Conservation (phyloP, 2,888 invertebrate genomes). For the Sipunculus nudus region DNA sequence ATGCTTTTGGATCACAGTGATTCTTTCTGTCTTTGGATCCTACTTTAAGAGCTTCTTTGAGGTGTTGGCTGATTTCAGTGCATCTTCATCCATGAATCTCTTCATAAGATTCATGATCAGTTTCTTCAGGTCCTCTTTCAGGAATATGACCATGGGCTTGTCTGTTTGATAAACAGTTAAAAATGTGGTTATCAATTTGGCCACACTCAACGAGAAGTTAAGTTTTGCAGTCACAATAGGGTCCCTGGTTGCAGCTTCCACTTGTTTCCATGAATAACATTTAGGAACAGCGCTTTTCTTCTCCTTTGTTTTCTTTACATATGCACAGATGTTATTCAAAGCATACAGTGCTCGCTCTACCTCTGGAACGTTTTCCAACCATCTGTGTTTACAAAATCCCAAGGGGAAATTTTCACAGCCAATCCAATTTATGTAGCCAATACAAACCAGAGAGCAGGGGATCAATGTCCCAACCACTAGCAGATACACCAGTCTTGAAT, state of each 20-base stretch:
- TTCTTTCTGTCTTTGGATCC: conserved; percentile 11
- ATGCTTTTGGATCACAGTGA: conserved; percentile 4
- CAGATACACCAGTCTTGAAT: background rate
- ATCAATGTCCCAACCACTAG: background rate
- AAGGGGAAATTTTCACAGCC: background rate
- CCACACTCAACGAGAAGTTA: conserved; percentile 7
- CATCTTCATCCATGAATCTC: background rate
- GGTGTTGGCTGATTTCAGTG: background rate
- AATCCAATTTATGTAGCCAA: background rate
- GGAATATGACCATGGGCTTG: conserved; percentile 28
- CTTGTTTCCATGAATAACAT: conserved; percentile 1
- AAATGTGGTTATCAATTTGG: conserved; percentile 14
- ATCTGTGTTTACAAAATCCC: conserved; percentile 1
- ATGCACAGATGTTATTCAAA: conserved; percentile 1
- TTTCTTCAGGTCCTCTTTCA: conserved; percentile 13
- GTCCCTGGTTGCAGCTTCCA: background rate
- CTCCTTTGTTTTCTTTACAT: conserved; percentile 8
- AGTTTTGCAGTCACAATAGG: conserved; percentile 5
- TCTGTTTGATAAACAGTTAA: conserved; percentile 19
- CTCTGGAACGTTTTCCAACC: conserved; percentile 25
- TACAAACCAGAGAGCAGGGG: background rate
- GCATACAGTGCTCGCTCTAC: conserved; percentile 23
- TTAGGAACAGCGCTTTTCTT: conserved; percentile 9
- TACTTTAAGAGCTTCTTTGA: conserved; percentile 5
- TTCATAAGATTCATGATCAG: conserved; percentile 10